phyloP scores from a whole-genome alignment of 2,888 invertebrate genomes.

The Syrphus vitripennis region DNA sequence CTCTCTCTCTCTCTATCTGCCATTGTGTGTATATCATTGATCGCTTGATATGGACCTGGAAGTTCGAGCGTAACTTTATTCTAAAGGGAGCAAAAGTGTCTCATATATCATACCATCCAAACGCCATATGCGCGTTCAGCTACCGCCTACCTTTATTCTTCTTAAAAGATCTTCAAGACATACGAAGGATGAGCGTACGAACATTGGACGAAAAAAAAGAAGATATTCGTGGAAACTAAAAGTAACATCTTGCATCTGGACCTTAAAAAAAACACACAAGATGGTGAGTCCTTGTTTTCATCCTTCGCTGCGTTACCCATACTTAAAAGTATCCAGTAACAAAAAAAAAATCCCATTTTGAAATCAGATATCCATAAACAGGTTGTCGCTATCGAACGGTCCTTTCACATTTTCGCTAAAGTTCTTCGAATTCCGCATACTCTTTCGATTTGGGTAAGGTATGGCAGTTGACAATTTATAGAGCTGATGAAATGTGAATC shows the following conservation, averaged over 20 bases:
- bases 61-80: constrained; percentile 3
- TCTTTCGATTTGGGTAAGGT: background rate
- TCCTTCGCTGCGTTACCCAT: background rate
- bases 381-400: constrained; percentile 60
- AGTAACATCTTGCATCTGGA: constrained; percentile 71
- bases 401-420: constrained; percentile 53
- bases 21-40: no score
- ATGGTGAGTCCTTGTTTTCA: constrained; percentile 52
- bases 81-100: constrained; percentile 54
- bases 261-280: constrained; percentile 43
- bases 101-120: constrained; percentile 57
- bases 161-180: constrained; percentile 22
- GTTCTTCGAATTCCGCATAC: constrained; percentile 51
- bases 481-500: constrained; percentile 65
- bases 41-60: no score
- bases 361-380: constrained; percentile 60
- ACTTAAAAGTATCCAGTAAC: constrained; percentile 49
- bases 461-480: constrained; percentile 33
- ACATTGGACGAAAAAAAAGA: background rate
- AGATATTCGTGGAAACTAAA: constrained; percentile 70
- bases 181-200: background rate
- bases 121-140: constrained; percentile 63
- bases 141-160: constrained; percentile 59
- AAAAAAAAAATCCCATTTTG: constrained; percentile 30
- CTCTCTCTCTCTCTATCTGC: no score